Conservation (phyloP, 2,113 vertebrate genomes). For the Micromys minutus region DNA sequence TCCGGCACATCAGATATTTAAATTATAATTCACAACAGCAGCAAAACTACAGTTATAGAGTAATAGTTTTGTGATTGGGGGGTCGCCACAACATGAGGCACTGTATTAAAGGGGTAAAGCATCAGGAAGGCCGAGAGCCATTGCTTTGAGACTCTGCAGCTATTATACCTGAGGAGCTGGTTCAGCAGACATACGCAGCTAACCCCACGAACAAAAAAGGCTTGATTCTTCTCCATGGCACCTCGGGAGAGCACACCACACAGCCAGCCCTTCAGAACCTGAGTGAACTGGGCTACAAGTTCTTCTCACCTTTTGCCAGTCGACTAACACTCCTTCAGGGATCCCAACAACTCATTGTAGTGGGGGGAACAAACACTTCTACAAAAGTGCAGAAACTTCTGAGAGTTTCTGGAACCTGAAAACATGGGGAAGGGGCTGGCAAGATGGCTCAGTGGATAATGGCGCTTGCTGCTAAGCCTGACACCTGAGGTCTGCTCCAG, state of each 20-base stretch:
- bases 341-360: not conserved
- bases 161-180: not conserved
- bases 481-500: not conserved
- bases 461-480: not conserved
- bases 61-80: too few relatives aligned
- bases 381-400: not conserved
- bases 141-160: not conserved
- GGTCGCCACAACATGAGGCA: too few relatives aligned
- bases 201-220: not conserved
- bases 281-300: not conserved
- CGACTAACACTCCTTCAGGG: not conserved
- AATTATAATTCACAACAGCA: too few relatives aligned
- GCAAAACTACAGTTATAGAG: too few relatives aligned
- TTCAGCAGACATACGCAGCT: not conserved
- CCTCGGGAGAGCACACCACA: not conserved
- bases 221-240: not conserved
- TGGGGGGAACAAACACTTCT: not conserved
- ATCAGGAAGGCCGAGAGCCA: too few relatives aligned
- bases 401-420: not conserved
- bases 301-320: not conserved
- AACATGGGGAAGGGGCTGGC: not conserved
- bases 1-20: too few relatives aligned
- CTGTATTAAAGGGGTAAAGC: too few relatives aligned
- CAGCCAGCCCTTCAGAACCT: not conserved
- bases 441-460: not conserved